Evolutionary conservation across 1,140 invertebrate species (phyloP).

Genomic region (Lethrus apterus): DNA sequence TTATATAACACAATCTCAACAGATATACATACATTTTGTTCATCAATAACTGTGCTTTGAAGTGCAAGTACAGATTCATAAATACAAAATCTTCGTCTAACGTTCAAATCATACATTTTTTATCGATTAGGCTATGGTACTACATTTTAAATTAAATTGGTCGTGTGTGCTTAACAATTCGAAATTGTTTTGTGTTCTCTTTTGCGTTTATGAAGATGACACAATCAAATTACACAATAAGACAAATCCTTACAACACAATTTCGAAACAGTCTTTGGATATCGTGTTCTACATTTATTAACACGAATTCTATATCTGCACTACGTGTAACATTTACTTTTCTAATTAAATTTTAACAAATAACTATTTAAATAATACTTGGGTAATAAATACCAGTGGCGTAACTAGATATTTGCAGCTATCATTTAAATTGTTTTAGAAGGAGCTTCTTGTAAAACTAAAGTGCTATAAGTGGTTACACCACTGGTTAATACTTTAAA

Average conservation of each 20-base stretch:
- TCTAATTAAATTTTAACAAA: conserved; percentile 16
- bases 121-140: too few species aligned
- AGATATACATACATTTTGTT: conserved; percentile 12
- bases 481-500: too few species aligned
- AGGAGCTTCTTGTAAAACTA: conserved; percentile 10
- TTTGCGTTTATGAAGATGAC: too few species aligned
- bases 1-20: conserved; percentile 13
- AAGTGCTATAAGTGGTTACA: too few species aligned
- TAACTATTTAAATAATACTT: conserved; percentile 21
- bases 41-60: conserved; percentile 9
- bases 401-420: conserved; percentile 4
- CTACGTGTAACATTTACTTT: conserved; percentile 20
- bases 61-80: conserved; percentile 2
- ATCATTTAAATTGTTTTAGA: conserved; percentile 8
- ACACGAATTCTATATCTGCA: conserved; percentile 19
- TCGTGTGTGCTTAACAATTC: conserved; percentile 23
- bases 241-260: conserved; percentile 20
- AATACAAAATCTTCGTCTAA: too few species aligned
- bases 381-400: conserved; percentile 11
- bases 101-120: too few species aligned
- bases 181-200: conserved; percentile 22
- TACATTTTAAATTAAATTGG: conserved; percentile 25
- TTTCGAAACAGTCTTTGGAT: conserved; percentile 28
- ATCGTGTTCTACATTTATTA: too few species aligned
- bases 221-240: background rate